Evolutionary conservation across 2,888 invertebrate genomes (phyloP).

Genomic region (Nysson spinosus): DNA sequence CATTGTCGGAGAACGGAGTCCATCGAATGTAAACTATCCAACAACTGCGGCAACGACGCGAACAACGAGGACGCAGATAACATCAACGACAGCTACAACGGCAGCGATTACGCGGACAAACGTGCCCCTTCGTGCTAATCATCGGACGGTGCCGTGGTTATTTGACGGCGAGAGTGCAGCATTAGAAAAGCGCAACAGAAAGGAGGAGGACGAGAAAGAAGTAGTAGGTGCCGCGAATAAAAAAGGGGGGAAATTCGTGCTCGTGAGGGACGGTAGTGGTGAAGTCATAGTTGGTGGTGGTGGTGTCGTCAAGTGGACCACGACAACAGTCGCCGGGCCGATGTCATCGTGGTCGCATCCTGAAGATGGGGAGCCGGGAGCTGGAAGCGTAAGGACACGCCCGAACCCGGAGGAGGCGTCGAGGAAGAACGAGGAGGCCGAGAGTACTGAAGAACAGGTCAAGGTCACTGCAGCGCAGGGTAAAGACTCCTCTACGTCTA

Average conservation of each 20-base stretch:
- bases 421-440: constrained; percentile 48
- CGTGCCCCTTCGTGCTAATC: constrained; percentile 15
- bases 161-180: constrained; percentile 10
- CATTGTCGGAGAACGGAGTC: constrained; percentile 2
- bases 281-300: constrained; percentile 49
- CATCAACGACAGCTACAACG: constrained; percentile 28
- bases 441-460: constrained; percentile 52
- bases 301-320: constrained; percentile 66
- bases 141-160: constrained; percentile 27
- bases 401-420: constrained; percentile 56
- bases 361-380: constrained; percentile 69
- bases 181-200: constrained; percentile 3
- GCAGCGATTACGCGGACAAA: constrained; percentile 31
- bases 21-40: constrained; percentile 9
- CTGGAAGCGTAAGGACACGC: constrained; percentile 67
- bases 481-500: constrained; percentile 49
- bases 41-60: constrained; percentile 30
- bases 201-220: constrained; percentile 19
- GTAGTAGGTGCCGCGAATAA: constrained; percentile 34
- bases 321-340: constrained; percentile 71
- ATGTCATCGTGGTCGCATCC: constrained; percentile 72
- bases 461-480: constrained; percentile 51
- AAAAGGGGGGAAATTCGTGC: constrained; percentile 33
- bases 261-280: constrained; percentile 49
- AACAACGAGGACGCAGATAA: constrained; percentile 17